Evolutionary conservation across 2,797 vertebrate species (phyloP), one percentile per base, ranked within the genome.

Genomic region (Diplodus puntazzo): DNA sequence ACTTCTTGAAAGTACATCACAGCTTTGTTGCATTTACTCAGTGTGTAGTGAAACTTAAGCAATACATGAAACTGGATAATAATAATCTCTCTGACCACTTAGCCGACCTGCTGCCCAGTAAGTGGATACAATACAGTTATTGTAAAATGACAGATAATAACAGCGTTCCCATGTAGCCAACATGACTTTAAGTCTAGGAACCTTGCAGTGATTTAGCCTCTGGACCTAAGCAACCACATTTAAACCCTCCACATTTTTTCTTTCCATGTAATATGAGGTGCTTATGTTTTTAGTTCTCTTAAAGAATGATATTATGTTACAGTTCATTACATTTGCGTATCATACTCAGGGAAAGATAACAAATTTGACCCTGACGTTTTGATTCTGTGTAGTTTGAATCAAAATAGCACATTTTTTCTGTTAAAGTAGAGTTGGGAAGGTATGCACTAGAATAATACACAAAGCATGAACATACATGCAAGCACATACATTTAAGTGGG

Each of bases 61-160:
- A 64, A 25, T 11, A 8, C 16, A 65, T 57, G 48, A 57, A 30
- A 69, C 8, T 34, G 23, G 10, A 48, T 42, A 75, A 46, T 21
- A 74, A 69, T 61, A 80, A 75, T 50, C 39, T 73, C 20, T 68
- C 27, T 4, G 62, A 82, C 73, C 62, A 27, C 60, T 77, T 30
- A 58, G 61, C 59, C 25, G n/a, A 39, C 12, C 25, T 58, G 46
- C 62, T 74, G 43, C 57, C 39, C 39, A 68, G 34, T 74, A 46
- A 74, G 48, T 11, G 5, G 73, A 76, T 57, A 57, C 52, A 52
- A 27, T 65, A 52, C 46, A 68, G 39, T 39, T 39, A 54, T 52
- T 72, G 48, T 60, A 77, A 61, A 78, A 73, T 57, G 71, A 61
- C 66, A 82, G 69, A 80, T 88, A 84, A 82, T 86, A 69, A 73